Percentiles rank a stretch among this genome's conserved stretches.
Evolutionary conservation across 2,113 vertebrate species (phyloP).

Genomic region (Ammodytes marinus): DNA sequence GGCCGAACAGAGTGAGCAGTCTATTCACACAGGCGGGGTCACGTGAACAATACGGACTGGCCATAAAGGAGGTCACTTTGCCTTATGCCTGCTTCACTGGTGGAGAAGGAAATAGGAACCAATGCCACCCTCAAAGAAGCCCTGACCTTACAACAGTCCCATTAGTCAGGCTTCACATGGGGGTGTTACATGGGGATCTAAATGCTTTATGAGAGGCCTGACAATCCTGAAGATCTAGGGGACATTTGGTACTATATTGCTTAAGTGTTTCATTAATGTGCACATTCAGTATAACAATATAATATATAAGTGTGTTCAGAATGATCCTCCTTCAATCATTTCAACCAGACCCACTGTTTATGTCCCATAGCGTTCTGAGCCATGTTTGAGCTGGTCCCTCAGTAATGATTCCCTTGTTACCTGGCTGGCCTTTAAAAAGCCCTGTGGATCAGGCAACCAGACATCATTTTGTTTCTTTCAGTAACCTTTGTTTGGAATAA

Average conservation of each 20-base stretch:
- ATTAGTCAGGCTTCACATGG: not conserved
- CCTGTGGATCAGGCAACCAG: too few species aligned
- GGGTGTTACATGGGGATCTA: not conserved
- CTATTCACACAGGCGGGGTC: conserved; percentile 64
- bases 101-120: not conserved
- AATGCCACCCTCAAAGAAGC: not conserved
- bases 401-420: too few species aligned
- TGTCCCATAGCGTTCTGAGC: too few species aligned
- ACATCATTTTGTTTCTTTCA: too few species aligned
- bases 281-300: not conserved
- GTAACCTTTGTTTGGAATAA: too few species aligned
- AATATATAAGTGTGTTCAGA: not conserved
- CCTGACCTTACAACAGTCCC: not conserved
- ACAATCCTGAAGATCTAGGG: not conserved
- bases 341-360: not conserved
- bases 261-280: not conserved
- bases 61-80: conserved; percentile 64
- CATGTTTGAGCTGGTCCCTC: too few species aligned
- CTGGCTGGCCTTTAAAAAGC: too few species aligned
- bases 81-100: conserved; percentile 57
- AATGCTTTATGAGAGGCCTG: not conserved
- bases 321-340: not conserved
- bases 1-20: conserved; percentile 55
- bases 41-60: conserved; percentile 46
- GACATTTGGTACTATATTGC: too few species aligned